phyloP scores from a whole-genome alignment of 2,888 invertebrate genomes.

The Xanthorhoe spadicearia region DNA sequence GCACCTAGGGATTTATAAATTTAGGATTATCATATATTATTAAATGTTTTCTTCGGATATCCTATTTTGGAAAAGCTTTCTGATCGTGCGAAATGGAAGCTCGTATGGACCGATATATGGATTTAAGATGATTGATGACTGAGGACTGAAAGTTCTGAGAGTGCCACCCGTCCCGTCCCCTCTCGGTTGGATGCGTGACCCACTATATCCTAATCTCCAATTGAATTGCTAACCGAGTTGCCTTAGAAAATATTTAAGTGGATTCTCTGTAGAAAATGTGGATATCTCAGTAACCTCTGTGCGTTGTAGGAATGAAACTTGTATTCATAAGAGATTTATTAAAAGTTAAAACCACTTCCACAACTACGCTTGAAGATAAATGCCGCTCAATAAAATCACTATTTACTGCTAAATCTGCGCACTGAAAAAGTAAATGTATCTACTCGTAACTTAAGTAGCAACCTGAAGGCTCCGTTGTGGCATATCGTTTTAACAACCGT shows the following conservation, averaged over 20 bases:
- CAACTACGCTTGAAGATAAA: not conserved
- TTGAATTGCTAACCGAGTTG: slow-evolving; percentile 37
- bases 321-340: not conserved
- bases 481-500: too few relatives aligned
- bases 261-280: slow-evolving; percentile 8
- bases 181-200: slow-evolving; percentile 29
- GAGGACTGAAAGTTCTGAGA: slow-evolving; percentile 40
- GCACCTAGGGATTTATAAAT: slow-evolving; percentile 54
- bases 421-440: too few relatives aligned
- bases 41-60: slow-evolving; percentile 50
- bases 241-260: slow-evolving; percentile 23
- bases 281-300: not conserved
- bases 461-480: too few relatives aligned
- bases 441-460: too few relatives aligned
- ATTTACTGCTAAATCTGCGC: not conserved
- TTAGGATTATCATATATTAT: slow-evolving; percentile 40
- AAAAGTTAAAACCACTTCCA: not conserved
- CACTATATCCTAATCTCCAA: slow-evolving; percentile 36
- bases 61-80: slow-evolving; percentile 42
- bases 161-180: slow-evolving; percentile 29
- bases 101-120: slow-evolving; percentile 46
- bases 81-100: slow-evolving; percentile 44
- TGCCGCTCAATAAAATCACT: not conserved
- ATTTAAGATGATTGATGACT: slow-evolving; percentile 55
- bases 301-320: not conserved